Evolutionary conservation across 2,797 vertebrate genomes (phyloP).

Genomic region (Sebastolobus altivelis): DNA sequence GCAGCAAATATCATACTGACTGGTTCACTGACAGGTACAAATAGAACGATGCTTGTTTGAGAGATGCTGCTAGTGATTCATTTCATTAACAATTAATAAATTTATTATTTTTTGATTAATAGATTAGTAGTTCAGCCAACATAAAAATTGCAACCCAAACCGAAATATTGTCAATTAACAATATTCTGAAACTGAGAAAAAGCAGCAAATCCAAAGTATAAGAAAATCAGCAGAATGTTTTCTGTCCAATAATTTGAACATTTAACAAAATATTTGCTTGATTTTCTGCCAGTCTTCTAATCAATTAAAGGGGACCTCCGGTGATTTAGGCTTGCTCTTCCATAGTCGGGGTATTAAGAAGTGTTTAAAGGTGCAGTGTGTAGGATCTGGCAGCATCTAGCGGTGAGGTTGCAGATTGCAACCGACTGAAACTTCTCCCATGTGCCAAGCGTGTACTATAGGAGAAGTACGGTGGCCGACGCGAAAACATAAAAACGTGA

Average conservation of each 20-base stretch:
- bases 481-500: too few relatives aligned
- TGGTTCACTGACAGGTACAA: neutral
- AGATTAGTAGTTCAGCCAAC: neutral
- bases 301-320: neutral
- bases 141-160: too few relatives aligned
- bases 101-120: neutral
- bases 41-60: neutral
- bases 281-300: neutral
- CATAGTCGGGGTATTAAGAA: neutral
- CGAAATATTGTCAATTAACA: too few relatives aligned
- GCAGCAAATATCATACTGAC: constrained; percentile 13
- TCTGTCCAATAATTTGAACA: neutral
- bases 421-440: too few relatives aligned
- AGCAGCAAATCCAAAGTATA: neutral
- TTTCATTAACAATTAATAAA: neutral
- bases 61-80: neutral
- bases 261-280: neutral
- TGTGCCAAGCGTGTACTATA: too few relatives aligned
- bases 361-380: neutral
- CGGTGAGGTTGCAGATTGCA: neutral
- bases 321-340: neutral
- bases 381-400: neutral
- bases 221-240: neutral
- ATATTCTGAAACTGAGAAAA: too few relatives aligned
- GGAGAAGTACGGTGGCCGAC: too few relatives aligned